phyloP scores from a whole-genome alignment of 2,888 invertebrate species.

The Andrena hattorfiana region DNA sequence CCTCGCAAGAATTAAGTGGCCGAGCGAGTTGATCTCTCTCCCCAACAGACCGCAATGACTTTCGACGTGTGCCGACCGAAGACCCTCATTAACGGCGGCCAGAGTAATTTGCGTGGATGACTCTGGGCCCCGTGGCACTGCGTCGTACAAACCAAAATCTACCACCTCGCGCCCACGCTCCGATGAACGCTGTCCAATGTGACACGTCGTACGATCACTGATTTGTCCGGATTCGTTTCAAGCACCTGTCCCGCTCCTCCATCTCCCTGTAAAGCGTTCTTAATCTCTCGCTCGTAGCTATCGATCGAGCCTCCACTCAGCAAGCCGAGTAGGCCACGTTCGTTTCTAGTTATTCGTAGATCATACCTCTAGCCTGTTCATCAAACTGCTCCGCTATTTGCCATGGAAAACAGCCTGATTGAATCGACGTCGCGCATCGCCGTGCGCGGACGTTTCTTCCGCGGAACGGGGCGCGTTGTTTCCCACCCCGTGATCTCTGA shows the following conservation, averaged over 20 bases:
- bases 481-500: too few species aligned
- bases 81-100: constrained; percentile 79
- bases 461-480: too few species aligned
- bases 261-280: constrained; percentile 18
- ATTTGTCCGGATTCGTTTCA: constrained; percentile 71
- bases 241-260: constrained; percentile 25
- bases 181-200: constrained; percentile 52
- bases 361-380: too few species aligned
- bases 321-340: neutral
- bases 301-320: neutral
- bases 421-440: too few species aligned
- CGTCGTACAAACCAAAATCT: constrained; percentile 39
- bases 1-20: constrained; percentile 68
- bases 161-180: constrained; percentile 74
- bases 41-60: constrained; percentile 67
- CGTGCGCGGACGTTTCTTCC: too few species aligned
- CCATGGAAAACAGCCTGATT: too few species aligned
- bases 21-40: constrained; percentile 66
- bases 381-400: too few species aligned
- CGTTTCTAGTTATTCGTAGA: too few species aligned
- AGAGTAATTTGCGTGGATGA: constrained; percentile 79
- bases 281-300: neutral
- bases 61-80: constrained; percentile 71
- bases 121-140: constrained; percentile 65
- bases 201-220: constrained; percentile 76